Percentiles rank a stretch among this genome's conserved stretches.
phyloP scores from a whole-genome alignment of 2,888 invertebrate genomes.

The Noctua janthina region DNA sequence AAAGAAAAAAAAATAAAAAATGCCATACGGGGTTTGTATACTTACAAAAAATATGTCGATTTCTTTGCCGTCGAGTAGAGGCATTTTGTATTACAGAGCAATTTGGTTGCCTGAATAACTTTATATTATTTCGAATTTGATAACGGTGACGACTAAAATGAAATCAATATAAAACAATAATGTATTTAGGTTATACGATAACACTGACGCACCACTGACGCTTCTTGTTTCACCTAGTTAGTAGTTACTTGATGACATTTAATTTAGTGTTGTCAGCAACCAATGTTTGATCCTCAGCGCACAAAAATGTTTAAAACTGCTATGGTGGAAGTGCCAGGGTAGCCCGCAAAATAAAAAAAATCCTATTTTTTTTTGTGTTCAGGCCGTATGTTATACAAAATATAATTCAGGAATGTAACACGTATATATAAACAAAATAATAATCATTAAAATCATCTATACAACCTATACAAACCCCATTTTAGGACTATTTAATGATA shows the following conservation, averaged over 20 bases:
- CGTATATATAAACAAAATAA: too few relatives aligned
- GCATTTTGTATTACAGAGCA: conserved; percentile 74
- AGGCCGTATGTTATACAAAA: too few relatives aligned
- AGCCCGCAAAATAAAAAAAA: too few relatives aligned
- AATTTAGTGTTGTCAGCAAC: not conserved
- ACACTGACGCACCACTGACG: not conserved
- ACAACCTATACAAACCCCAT: too few relatives aligned
- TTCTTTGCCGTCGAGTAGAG: conserved; percentile 86
- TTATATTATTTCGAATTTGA: not conserved
- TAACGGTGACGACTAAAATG: not conserved
- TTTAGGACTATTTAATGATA: too few relatives aligned
- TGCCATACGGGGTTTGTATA: conserved; percentile 58
- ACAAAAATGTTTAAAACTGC: too few relatives aligned
- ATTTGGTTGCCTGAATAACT: conserved; percentile 1
- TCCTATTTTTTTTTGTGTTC: too few relatives aligned
- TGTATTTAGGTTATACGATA: conserved; percentile 18
- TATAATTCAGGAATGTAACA: too few relatives aligned
- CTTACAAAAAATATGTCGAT: conserved; percentile 89
- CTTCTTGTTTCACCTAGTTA: not conserved
- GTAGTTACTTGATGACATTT: not conserved
- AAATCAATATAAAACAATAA: not conserved
- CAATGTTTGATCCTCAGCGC: too few relatives aligned
- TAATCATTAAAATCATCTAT: too few relatives aligned
- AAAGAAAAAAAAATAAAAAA: not conserved
- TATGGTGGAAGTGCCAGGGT: too few relatives aligned